Percentiles rank a stretch among this genome's conserved stretches.
Evolutionary conservation across 2,888 invertebrate species (phyloP).

Genomic region (Parascotia fuliginaria): DNA sequence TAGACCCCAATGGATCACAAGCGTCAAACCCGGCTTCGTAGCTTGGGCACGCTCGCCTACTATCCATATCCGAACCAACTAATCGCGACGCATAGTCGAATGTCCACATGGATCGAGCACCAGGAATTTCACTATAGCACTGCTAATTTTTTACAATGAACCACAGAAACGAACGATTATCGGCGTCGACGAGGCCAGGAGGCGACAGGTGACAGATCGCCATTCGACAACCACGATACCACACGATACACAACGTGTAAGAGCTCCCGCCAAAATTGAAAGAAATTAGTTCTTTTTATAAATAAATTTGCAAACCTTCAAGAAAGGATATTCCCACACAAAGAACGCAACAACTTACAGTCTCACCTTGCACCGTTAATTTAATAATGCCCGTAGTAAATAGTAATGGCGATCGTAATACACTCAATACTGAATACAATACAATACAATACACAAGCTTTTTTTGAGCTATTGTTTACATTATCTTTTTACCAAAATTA

Average conservation of each 20-base stretch:
- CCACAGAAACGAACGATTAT: constrained; percentile 66
- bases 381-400: constrained; percentile 41
- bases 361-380: constrained; percentile 39
- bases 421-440: constrained; percentile 28
- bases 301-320: constrained; percentile 50
- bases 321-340: constrained; percentile 38
- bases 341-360: constrained; percentile 26
- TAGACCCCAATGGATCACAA: constrained; percentile 75
- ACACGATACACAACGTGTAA: constrained; percentile 74
- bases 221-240: constrained; percentile 65
- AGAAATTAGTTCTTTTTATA: constrained; percentile 62
- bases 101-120: constrained; percentile 72
- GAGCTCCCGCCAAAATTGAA: constrained; percentile 81
- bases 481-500: too few species aligned
- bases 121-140: constrained; percentile 73
- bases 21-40: constrained; percentile 80
- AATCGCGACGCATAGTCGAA: constrained; percentile 74
- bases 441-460: constrained; percentile 17
- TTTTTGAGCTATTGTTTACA: constrained; percentile 5
- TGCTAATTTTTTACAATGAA: constrained; percentile 76
- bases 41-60: constrained; percentile 74
- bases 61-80: constrained; percentile 78
- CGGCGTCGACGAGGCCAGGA: constrained; percentile 68
- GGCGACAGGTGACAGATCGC: constrained; percentile 75
- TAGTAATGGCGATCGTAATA: constrained; percentile 47